phyloP scores from a whole-genome alignment of 1,140 invertebrate species.

The Tetragonula clypearis region DNA sequence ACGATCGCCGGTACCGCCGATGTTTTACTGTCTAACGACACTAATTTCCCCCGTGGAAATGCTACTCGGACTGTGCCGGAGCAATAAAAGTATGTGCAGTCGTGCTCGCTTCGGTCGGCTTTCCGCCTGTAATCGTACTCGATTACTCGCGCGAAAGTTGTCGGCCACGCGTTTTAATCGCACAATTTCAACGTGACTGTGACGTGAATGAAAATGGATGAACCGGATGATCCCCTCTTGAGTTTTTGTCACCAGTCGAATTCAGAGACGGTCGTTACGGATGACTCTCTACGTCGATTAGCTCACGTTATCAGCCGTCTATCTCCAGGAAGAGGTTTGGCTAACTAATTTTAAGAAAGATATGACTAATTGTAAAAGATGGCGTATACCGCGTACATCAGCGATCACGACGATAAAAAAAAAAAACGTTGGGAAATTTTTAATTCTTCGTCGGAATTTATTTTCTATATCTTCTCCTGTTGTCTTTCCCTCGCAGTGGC shows the following conservation, averaged over 20 bases:
- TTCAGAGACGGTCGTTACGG: background rate
- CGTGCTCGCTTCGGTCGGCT: background rate
- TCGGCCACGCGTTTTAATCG: constrained; percentile 30
- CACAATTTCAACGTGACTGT: background rate
- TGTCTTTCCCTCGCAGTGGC: no score
- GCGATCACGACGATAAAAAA: no score
- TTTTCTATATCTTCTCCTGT: no score
- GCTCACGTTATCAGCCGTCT: background rate
- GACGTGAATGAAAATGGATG: constrained; percentile 18
- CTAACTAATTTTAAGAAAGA: background rate
- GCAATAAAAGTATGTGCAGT: constrained; percentile 29
- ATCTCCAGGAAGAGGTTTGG: no score
- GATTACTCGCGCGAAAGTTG: background rate
- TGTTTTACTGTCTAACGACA: constrained; percentile 11
- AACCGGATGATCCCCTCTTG: background rate
- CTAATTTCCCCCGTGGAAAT: constrained; percentile 35
- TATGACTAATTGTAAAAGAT: no score
- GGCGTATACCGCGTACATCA: no score
- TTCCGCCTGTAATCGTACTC: background rate
- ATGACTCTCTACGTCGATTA: constrained; percentile 14
- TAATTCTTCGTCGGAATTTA: no score
- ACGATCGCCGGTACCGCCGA: background rate
- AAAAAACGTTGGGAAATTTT: no score
- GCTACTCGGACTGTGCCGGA: background rate
- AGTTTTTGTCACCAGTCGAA: background rate